A percentile compares a stretch with the other conserved stretches of the same genome.
Conservation (phyloP, 2,797 vertebrate species). For the Apodemus agrarius region DNA sequence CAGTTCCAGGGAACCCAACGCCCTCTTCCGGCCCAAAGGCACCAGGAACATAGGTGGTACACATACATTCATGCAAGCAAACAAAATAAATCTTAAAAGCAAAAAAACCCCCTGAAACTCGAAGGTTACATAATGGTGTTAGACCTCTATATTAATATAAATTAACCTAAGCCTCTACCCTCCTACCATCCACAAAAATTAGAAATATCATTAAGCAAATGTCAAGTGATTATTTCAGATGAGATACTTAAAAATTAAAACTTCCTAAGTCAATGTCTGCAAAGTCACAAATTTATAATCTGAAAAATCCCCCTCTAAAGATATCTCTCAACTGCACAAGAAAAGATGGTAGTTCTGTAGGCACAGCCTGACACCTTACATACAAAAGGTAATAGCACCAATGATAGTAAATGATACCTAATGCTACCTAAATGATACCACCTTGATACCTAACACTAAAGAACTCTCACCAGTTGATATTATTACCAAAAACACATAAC, state of each 20-base stretch:
- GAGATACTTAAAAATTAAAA: not conserved
- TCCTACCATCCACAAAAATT: not conserved
- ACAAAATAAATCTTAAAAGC: not conserved
- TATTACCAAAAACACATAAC: not conserved
- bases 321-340: too few species aligned
- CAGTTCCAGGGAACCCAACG: not conserved
- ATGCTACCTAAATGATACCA: too few species aligned
- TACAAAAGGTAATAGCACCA: not conserved
- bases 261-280: not conserved
- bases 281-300: not conserved
- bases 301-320: too few species aligned
- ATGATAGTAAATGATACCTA: too few species aligned
- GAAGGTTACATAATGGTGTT: not conserved
- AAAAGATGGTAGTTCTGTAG: too few species aligned
- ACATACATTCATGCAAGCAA: not conserved
- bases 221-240: not conserved
- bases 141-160: not conserved
- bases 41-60: not conserved
- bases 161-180: slow-evolving; percentile 6
- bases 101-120: not conserved
- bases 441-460: not conserved
- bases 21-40: not conserved
- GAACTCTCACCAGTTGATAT: not conserved
- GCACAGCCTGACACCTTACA: too few species aligned
- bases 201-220: not conserved